Evolutionary conservation across 2,888 invertebrate genomes (phyloP), one percentile per base, ranked within the genome.

Genomic region (Catocala sponsa): DNA sequence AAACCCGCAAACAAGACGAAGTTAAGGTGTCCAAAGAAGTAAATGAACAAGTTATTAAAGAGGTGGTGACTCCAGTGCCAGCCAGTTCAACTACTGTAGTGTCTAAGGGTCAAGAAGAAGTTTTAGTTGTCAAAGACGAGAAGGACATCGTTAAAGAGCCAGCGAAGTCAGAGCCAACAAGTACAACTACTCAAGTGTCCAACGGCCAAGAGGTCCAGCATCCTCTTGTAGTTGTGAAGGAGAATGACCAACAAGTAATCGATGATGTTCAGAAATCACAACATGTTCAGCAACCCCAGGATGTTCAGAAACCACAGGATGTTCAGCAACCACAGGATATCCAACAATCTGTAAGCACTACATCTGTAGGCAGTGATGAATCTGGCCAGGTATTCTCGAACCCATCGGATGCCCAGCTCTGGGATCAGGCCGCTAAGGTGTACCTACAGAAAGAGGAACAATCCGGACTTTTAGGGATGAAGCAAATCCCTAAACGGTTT

Each of bases 241-340:
- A 25, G 25, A 25, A 25, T 25, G 25, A 25, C 25, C 25, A 25
- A 25, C 47, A 33, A 48, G 25, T 47, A 38, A 43, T n/a, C 51
- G 32, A 55, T 2, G 55, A 25, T 25, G 25, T 25, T 25, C 25
- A 25, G 25, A 25, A 62, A 74, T 7, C 59, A 65, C 35, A 35
- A 4, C 2, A 5, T 35, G 35, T 7, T 5, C 35, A 35, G 7
- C 35, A 35, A 5, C 35, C 35, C 1, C 15, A 25, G 4, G 25
- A 0, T 25, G 25, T 25, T 25, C 25, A 25, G 4, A 0, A 9
- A 38, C 35, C 6, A 7, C 55, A 76, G n/a, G 56, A 55, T 54
- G 9, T 33, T 12, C 35, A 59, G 12, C 47, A 64, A 9, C 35
- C 5, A 38, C 25, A 25, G 25, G 4, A 25, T 25, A 4, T 25